Conservation (phyloP, 2,113 vertebrate species). For the Lonchura striata region DNA sequence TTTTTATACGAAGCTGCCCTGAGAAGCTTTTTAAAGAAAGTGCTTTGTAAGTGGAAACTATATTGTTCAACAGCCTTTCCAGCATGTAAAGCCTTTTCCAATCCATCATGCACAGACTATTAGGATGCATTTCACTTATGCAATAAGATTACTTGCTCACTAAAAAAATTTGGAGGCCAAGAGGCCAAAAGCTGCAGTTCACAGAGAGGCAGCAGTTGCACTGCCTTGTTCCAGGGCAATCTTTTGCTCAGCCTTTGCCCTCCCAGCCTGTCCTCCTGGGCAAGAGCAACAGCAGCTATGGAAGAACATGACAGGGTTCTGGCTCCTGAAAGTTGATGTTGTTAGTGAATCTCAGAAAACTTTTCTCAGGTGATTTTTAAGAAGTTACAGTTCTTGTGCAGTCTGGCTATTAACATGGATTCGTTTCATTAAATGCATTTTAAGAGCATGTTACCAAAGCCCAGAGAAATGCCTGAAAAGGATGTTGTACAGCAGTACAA, state of each 20-base stretch:
- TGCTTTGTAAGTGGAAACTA: slow-evolving; percentile 71
- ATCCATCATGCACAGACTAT: slow-evolving; percentile 40
- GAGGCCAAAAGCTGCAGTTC: slow-evolving; percentile 29
- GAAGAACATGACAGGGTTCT: background rate
- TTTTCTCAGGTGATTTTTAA: background rate
- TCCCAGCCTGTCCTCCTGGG: background rate
- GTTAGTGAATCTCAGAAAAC: background rate
- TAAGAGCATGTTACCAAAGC: background rate
- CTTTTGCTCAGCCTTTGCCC: background rate
- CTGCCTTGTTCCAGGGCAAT: background rate
- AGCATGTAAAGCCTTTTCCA: slow-evolving; percentile 57
- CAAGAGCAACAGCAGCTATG: background rate
- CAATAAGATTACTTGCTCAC: slow-evolving; percentile 45
- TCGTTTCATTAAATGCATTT: background rate
- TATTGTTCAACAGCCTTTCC: slow-evolving; percentile 59
- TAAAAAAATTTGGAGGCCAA: slow-evolving; percentile 37
- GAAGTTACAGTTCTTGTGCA: background rate
- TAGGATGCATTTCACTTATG: slow-evolving; percentile 49
- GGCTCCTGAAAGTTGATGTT: background rate
- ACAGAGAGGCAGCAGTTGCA: background rate
- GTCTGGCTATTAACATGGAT: background rate
- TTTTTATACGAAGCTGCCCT: slow-evolving; percentile 61
- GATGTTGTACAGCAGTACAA: background rate
- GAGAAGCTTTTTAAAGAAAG: slow-evolving; percentile 70
- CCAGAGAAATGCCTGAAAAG: background rate